Evolutionary conservation across 1,140 invertebrate species (phyloP).

Genomic region (Platyura marginata): DNA sequence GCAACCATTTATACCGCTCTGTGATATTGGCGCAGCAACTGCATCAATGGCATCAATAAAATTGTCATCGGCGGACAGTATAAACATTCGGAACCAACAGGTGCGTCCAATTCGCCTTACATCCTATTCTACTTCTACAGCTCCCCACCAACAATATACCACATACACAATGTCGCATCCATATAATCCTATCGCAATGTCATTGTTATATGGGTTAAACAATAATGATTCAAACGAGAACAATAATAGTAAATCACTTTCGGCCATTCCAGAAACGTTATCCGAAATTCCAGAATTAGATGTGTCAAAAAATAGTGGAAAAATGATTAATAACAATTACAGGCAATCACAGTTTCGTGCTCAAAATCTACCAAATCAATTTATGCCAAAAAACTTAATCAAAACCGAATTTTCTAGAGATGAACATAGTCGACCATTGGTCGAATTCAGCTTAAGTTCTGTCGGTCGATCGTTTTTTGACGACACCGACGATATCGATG

Average conservation of each 20-base stretch:
- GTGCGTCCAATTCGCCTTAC: slow-evolving; percentile 5
- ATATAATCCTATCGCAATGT: too few species aligned
- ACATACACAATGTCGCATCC: background rate
- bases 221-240: background rate
- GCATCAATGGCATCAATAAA: slow-evolving; percentile 23
- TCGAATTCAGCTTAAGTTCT: slow-evolving; percentile 21
- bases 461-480: slow-evolving; percentile 23
- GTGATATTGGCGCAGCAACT: slow-evolving; percentile 20
- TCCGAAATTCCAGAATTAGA: slow-evolving; percentile 6
- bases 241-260: slow-evolving; percentile 16
- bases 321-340: background rate
- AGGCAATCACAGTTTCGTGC: background rate
- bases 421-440: slow-evolving; percentile 4
- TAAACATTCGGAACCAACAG: slow-evolving; percentile 15
- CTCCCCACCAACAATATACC: background rate
- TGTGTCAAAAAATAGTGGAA: background rate
- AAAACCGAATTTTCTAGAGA: background rate
- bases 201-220: background rate
- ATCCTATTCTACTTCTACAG: background rate
- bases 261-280: slow-evolving; percentile 17
- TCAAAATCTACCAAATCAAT: background rate
- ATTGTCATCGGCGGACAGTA: slow-evolving; percentile 22
- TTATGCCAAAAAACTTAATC: background rate
- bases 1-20: slow-evolving; percentile 19
- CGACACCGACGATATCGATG: slow-evolving; percentile 8